Percentiles rank a stretch among this genome's conserved stretches.
phyloP scores from a whole-genome alignment of 2,888 invertebrate species.

The Clitarchus hookeri region DNA sequence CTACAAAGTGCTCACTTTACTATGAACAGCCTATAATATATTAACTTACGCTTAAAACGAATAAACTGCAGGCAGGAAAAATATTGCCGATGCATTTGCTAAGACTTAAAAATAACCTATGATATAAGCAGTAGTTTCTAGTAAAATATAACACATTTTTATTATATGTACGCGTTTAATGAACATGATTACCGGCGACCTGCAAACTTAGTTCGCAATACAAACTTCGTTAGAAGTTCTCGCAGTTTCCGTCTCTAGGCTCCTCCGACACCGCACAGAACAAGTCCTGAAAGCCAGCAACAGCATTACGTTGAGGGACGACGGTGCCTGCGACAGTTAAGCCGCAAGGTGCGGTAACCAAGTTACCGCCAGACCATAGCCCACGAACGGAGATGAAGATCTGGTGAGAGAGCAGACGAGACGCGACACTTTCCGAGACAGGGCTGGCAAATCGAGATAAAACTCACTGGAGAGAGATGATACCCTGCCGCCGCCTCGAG shows the following conservation, averaged over 20 bases:
- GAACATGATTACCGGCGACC: too few species aligned
- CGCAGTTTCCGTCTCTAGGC: background rate
- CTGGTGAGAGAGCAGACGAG: background rate
- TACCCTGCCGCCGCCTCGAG: background rate
- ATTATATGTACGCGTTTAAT: too few species aligned
- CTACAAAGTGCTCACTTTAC: too few species aligned
- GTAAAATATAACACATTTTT: too few species aligned
- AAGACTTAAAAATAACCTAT: too few species aligned
- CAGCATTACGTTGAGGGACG: too few species aligned
- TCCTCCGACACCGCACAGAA: background rate
- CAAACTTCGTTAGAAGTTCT: background rate
- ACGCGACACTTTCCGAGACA: background rate
- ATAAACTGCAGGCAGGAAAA: too few species aligned
- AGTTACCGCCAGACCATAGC: background rate
- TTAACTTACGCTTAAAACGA: too few species aligned
- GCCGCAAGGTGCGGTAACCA: background rate
- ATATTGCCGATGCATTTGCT: too few species aligned
- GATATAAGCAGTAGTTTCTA: too few species aligned
- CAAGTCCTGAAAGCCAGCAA: background rate
- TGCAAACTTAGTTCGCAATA: background rate
- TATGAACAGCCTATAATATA: too few species aligned
- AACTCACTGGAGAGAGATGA: background rate
- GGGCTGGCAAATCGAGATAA: background rate
- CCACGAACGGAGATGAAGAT: background rate
- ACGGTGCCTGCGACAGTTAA: background rate